Conservation (phyloP, 2,797 vertebrate species). For the Apogon talboti region DNA sequence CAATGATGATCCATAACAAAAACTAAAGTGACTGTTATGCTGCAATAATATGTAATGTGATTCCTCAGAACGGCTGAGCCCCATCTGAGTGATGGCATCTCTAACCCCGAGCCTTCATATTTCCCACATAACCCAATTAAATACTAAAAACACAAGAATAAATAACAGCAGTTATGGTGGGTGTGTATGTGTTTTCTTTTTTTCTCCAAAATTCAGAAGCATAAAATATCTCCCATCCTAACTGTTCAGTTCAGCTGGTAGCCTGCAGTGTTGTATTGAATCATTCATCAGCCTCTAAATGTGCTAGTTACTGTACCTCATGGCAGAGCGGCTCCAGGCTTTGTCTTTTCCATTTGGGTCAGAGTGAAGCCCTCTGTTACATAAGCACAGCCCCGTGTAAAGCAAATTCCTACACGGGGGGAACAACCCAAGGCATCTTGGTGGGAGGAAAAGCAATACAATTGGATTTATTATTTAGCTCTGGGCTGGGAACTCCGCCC, state of each 20-base stretch:
- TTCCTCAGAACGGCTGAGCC: background rate
- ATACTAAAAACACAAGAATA: background rate
- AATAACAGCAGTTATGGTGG: background rate
- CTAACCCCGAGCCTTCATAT: background rate
- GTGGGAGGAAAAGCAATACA: constrained; percentile 16
- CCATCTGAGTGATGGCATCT: background rate
- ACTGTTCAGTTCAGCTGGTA: constrained; percentile 35
- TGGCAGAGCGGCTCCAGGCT: constrained; percentile 42
- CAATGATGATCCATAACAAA: background rate
- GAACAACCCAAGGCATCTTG: constrained; percentile 10
- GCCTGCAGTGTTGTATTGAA: constrained; percentile 49
- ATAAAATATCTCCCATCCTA: constrained; percentile 14
- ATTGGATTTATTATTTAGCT: constrained; percentile 29
- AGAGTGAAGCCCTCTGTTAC: constrained; percentile 50
- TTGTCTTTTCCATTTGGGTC: constrained; percentile 72
- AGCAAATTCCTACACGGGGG: constrained; percentile 4
- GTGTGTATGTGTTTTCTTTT: background rate
- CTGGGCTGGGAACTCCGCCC: constrained; percentile 3
- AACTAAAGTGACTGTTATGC: background rate
- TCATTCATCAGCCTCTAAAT: constrained; percentile 68
- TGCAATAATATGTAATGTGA: background rate
- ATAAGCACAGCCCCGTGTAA: constrained; percentile 35
- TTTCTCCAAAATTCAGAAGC: constrained; percentile 8
- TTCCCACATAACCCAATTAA: background rate
- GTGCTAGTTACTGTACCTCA: constrained; percentile 42